phyloP scores from a whole-genome alignment of 2,888 invertebrate species.

The Nomada fabriciana region DNA sequence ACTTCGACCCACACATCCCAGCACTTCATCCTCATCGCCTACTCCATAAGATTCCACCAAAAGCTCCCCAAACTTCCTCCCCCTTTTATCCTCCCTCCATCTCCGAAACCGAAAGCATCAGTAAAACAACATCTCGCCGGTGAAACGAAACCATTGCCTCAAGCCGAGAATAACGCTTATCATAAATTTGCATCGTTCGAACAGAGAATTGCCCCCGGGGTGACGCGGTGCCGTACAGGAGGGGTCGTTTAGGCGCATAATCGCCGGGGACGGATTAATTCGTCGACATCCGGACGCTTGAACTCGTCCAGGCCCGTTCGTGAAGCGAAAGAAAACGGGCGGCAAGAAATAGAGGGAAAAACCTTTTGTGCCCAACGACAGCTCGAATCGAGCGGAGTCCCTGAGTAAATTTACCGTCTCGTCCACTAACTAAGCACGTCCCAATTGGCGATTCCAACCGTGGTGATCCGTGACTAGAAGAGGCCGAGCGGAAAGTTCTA shows the following conservation, averaged over 20 bases:
- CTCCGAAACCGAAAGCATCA: background rate
- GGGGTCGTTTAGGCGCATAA: conserved; percentile 38
- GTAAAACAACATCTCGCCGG: background rate
- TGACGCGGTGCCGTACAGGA: background rate
- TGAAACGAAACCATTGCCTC: background rate
- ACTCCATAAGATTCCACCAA: background rate
- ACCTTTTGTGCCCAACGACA: conserved; percentile 45
- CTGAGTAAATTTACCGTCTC: conserved; percentile 64
- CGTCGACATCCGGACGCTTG: conserved; percentile 21
- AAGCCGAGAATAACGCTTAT: conserved; percentile 24
- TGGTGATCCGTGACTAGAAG: conserved; percentile 1
- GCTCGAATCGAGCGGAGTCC: conserved; percentile 34
- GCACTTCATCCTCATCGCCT: no score
- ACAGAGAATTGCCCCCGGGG: conserved; percentile 32
- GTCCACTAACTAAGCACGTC: conserved; percentile 65
- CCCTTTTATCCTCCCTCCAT: background rate
- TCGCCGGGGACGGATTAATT: conserved; percentile 48
- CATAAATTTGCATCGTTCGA: conserved; percentile 52
- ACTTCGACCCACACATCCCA: no score
- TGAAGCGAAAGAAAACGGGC: background rate
- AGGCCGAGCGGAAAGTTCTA: background rate
- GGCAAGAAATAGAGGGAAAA: conserved; percentile 6
- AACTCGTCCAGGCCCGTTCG: background rate
- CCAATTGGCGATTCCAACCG: conserved; percentile 45
- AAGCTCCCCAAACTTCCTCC: background rate